Base-by-base conservation (phyloP, 2,797 vertebrate genomes). In the Tragelaphus eurycerus region DNA sequence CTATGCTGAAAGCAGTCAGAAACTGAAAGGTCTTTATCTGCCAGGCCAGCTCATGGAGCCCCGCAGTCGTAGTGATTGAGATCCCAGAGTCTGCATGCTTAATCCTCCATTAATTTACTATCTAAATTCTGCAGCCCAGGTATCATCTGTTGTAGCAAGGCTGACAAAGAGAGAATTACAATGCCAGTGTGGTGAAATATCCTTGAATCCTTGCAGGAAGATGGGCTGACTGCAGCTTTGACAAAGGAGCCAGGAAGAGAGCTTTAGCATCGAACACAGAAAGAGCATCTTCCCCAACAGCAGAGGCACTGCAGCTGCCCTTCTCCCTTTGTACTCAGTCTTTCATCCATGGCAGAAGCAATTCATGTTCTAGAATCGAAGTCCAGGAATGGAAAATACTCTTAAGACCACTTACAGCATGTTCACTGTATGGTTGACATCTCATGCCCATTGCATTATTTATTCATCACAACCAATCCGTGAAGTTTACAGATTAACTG, bases 91-190 rank as follows among this genome's bases (percentile, higher is more conserved):
- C 88, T 83, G 97, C 38, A 76, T 88, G 96, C 94, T 96, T 98
- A 97, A 98, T 97, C 96, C 89, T 96, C 97, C 92, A 95, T 97
- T 98, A 96, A 93, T 38, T 94, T 17, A 15, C 60, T 27, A 4
- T 97, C 97, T 98, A 96, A 97, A 97, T 95, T 96, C 95, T 97
- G 88, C 89, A 92, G 82, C 38, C 90, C 93, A 86, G 59, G 85
- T 46, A 90, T 81, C 62, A 93, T 83, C 89, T 31, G 48, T 93
- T 95, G 43, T 96, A 98, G 96, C 98, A 96, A 97, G 97, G 96
- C 76, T 95, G 97, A 97, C 91, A 95, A 89, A 87, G 92, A 83
- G 96, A 97, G 86, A 98, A 92, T 93, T 96, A 96, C 89, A 96
- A 97, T 97, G 95, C 93, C 46, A 1, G 34, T 76, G 43, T 97